Conservation (phyloP, 2,797 vertebrate species). For the Chelon labrosus region DNA sequence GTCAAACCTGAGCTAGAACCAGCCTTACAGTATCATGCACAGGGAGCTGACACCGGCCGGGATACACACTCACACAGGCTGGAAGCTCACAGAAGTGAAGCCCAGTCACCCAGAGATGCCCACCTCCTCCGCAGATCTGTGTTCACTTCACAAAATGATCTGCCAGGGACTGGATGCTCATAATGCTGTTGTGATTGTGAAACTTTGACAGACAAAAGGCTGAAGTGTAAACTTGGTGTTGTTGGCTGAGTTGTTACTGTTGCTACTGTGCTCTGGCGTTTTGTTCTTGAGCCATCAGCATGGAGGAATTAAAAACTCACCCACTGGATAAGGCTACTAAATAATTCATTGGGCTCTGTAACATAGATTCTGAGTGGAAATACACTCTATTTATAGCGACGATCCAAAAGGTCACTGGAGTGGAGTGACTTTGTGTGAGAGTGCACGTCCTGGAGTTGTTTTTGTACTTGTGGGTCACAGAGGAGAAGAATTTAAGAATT, state of each 20-base stretch:
- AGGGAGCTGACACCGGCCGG: conserved; percentile 58
- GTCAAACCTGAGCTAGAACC: conserved; percentile 66
- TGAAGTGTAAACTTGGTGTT: conserved; percentile 59
- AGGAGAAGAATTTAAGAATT: conserved; percentile 53
- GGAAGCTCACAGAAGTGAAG: conserved; percentile 57
- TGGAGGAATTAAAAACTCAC: conserved; percentile 62
- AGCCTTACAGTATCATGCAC: conserved; percentile 58
- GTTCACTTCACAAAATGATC: conserved; percentile 61
- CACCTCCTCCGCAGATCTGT: conserved; percentile 63
- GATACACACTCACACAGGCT: conserved; percentile 41
- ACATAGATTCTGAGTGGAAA: conserved; percentile 85
- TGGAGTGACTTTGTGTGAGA: conserved; percentile 76
- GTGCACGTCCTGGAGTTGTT: conserved; percentile 67
- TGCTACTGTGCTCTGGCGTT: conserved; percentile 41
- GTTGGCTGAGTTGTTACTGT: conserved; percentile 49
- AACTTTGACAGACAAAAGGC: conserved; percentile 69
- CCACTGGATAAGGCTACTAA: conserved; percentile 77
- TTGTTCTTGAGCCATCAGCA: conserved; percentile 66
- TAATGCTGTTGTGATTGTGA: conserved; percentile 61
- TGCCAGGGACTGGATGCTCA: conserved; percentile 55
- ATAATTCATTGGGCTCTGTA: conserved; percentile 82
- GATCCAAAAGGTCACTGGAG: conserved; percentile 82
- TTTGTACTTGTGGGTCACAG: conserved; percentile 63
- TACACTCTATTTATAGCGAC: conserved; percentile 83
- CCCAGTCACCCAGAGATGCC: conserved; percentile 74